These are phyloP conservation scores for Tetramorium simillimum DNA, from an alignment of 1,140 invertebrate species.

Conservation along the genomic window DNA sequence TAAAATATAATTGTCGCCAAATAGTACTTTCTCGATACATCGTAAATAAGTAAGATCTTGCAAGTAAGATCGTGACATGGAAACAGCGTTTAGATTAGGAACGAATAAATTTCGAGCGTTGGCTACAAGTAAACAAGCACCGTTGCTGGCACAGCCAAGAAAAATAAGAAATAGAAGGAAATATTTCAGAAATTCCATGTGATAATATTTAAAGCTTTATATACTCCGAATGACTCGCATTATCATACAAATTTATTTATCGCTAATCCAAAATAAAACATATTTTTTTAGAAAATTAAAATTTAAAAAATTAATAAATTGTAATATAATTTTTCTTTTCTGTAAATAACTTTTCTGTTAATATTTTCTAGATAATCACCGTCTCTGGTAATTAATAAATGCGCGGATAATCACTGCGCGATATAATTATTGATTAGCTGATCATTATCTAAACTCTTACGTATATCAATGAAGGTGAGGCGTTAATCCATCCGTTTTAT, in stretches of 20 bases:
- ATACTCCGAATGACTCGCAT: neutral
- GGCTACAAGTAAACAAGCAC: constrained; percentile 18
- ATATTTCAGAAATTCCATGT: neutral
- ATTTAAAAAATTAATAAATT: neutral
- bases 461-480: neutral
- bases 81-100: neutral
- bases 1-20: neutral
- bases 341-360: neutral
- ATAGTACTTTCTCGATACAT: neutral
- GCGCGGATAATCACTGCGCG: neutral
- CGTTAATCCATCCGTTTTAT: constrained; percentile 12
- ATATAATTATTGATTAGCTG: neutral
- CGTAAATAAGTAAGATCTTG: too few species aligned
- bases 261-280: neutral
- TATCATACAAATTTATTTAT: neutral
- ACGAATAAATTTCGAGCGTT: neutral
- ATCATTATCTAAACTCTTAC: neutral
- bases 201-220: neutral
- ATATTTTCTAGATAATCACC: neutral
- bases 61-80: neutral
- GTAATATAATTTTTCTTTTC: too few species aligned
- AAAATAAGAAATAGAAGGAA: neutral
- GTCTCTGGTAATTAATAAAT: neutral
- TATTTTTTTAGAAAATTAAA: neutral
- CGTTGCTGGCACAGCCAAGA: neutral